phyloP scores from a whole-genome alignment of 2,797 vertebrate genomes.

The Menidia menidia region DNA sequence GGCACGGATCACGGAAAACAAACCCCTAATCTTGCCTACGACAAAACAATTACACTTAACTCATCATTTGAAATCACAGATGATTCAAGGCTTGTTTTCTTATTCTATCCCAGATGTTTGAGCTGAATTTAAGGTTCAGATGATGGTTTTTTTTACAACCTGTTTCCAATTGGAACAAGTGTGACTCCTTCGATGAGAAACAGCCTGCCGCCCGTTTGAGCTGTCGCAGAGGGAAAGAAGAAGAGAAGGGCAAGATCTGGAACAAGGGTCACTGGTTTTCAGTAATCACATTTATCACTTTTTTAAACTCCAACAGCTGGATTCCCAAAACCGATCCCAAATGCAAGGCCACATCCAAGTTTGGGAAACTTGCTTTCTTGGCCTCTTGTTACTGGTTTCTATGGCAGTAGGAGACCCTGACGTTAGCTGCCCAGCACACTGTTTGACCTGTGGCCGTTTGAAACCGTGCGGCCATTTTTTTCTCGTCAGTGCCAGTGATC shows the following conservation, averaged over 20 bases:
- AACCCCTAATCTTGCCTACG: background rate
- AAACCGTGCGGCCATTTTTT: slow-evolving; percentile 3
- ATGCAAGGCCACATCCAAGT: background rate
- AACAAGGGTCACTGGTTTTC: slow-evolving; percentile 50
- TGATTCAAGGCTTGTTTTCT: slow-evolving; percentile 17
- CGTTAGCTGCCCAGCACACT: background rate
- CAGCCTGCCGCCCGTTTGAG: slow-evolving; percentile 58
- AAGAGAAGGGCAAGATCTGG: slow-evolving; percentile 40
- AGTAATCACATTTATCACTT: slow-evolving; percentile 16
- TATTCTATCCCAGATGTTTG: slow-evolving; percentile 36
- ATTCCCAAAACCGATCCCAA: background rate
- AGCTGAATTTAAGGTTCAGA: slow-evolving; percentile 42
- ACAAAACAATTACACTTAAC: slow-evolving; percentile 18
- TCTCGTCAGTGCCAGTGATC: background rate
- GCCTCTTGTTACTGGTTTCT: background rate
- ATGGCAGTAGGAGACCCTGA: background rate
- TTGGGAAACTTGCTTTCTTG: background rate
- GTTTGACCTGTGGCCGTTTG: background rate
- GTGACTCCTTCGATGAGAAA: slow-evolving; percentile 74
- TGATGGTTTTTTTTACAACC: slow-evolving; percentile 55
- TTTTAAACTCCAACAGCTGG: background rate
- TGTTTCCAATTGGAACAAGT: slow-evolving; percentile 58
- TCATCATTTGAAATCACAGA: slow-evolving; percentile 30
- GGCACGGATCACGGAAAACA: background rate
- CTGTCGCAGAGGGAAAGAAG: slow-evolving; percentile 37